These are phyloP conservation scores for Petrocephalus zakoni DNA, from an alignment of 2,113 vertebrate genomes.

Conservation along the genomic window DNA sequence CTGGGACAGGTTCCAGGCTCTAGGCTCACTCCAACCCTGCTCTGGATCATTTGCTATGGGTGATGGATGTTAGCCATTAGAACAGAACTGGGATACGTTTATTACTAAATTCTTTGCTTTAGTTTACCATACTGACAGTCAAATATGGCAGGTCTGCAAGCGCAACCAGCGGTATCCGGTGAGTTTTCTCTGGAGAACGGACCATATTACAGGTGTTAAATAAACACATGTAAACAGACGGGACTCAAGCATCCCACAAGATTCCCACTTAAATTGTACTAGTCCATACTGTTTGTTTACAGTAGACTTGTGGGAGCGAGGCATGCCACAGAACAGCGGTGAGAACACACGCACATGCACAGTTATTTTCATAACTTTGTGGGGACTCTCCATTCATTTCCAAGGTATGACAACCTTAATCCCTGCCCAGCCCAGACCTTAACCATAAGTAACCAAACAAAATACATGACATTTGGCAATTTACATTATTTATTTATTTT, in stretches of 20 bases:
- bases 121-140: neutral
- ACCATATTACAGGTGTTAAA: neutral
- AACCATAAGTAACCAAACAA: neutral
- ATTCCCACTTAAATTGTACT: constrained; percentile 5
- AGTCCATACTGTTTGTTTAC: constrained; percentile 6
- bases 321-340: neutral
- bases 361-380: neutral
- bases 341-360: neutral
- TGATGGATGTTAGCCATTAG: neutral
- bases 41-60: neutral
- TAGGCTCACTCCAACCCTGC: neutral
- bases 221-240: neutral
- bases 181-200: neutral
- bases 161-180: neutral
- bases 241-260: neutral
- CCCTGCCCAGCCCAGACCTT: neutral
- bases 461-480: neutral
- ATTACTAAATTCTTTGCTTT: neutral
- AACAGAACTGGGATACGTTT: neutral
- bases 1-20: neutral
- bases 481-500: no score
- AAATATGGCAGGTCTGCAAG: neutral
- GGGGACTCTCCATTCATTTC: neutral
- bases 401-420: neutral
- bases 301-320: neutral